These are phyloP conservation scores for Pandion haliaetus DNA, from an alignment of 2,113 vertebrate genomes.

Conservation along the genomic window DNA sequence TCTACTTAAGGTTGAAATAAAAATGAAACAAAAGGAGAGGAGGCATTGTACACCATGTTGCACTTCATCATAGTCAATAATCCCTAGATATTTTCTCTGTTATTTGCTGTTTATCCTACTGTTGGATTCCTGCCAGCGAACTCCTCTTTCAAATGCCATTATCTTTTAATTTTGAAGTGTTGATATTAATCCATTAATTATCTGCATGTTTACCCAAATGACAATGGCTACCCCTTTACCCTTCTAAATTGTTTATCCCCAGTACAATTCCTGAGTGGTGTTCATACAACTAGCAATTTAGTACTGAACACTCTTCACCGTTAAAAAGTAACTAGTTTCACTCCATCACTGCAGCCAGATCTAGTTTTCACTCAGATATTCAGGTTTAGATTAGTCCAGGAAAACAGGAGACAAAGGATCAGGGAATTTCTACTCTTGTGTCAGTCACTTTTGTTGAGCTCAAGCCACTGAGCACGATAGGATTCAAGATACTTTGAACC, in stretches of 20 bases:
- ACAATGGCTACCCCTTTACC: not conserved
- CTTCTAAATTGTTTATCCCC: not conserved
- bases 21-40: not conserved
- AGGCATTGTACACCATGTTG: not conserved
- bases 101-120: not conserved
- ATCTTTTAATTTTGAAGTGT: not conserved
- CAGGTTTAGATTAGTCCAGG: not conserved
- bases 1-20: not conserved
- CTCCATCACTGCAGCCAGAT: not conserved
- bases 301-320: not conserved
- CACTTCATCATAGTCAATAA: not conserved
- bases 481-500: not conserved
- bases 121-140: not conserved
- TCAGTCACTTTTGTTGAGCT: not conserved
- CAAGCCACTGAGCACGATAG: no score
- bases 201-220: not conserved
- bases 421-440: not conserved
- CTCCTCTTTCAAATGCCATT: not conserved
- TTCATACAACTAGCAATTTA: not conserved
- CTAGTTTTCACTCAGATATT: not conserved
- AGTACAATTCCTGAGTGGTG: not conserved
- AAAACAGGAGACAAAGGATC: not conserved
- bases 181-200: not conserved
- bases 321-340: not conserved
- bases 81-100: not conserved